A percentile compares a stretch with the other conserved stretches of the same genome.
Evolutionary conservation across 2,113 vertebrate species (phyloP).

Genomic region (Pavo muticus): DNA sequence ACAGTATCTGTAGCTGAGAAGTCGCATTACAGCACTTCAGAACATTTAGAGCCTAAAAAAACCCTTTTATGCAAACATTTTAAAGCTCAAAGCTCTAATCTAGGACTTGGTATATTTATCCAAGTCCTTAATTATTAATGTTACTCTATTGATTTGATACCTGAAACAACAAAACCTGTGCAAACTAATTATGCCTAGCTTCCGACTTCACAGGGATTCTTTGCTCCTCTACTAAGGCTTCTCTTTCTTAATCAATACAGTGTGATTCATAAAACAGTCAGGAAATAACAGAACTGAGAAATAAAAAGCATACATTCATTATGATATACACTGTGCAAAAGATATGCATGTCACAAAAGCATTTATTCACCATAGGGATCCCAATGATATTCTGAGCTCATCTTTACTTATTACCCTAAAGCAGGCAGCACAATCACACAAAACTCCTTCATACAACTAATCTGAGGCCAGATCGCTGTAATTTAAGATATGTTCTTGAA

Average conservation of each 20-base stretch:
- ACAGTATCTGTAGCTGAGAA: constrained; percentile 59
- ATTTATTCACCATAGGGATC: background rate
- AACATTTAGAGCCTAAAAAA: constrained; percentile 62
- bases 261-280: constrained; percentile 72
- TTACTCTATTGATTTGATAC: constrained; percentile 79
- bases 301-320: constrained; percentile 44
- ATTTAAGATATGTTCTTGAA: background rate
- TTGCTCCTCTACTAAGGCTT: constrained; percentile 62
- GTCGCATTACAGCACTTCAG: constrained; percentile 66
- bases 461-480: background rate
- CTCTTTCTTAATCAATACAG: constrained; percentile 65
- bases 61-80: constrained; percentile 75
- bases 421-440: background rate
- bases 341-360: background rate
- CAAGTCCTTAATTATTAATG: constrained; percentile 80
- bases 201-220: constrained; percentile 72
- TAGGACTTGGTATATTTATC: constrained; percentile 81
- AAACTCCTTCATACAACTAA: background rate
- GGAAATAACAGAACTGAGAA: constrained; percentile 32
- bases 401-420: constrained; percentile 5
- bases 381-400: rapidly evolving
- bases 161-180: constrained; percentile 80
- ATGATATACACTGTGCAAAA: background rate
- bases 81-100: constrained; percentile 79
- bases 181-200: constrained; percentile 78